phyloP scores from a whole-genome alignment of 1,140 invertebrate genomes.

The Drosophila persimilis region DNA sequence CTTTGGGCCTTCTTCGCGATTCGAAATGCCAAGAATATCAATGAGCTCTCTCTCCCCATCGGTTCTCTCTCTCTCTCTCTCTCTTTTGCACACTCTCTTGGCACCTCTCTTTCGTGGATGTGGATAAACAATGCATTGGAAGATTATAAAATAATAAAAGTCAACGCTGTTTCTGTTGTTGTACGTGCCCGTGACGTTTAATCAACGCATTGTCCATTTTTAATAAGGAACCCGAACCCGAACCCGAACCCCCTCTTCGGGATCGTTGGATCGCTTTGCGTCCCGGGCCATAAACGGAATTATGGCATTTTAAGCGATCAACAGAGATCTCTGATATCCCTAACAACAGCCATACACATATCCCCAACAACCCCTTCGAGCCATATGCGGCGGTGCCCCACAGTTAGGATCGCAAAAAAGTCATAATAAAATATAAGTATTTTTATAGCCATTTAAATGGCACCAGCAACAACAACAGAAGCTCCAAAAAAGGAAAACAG shows the following conservation, averaged over 20 bases:
- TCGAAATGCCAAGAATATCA: slow-evolving; percentile 73
- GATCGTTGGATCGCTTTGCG: neutral
- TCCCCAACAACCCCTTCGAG: slow-evolving; percentile 18
- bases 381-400: slow-evolving; percentile 34
- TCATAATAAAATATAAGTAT: slow-evolving; percentile 41
- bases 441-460: slow-evolving; percentile 71
- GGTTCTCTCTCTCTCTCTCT: slow-evolving; percentile 1
- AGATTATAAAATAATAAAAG: slow-evolving; percentile 77
- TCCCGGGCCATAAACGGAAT: slow-evolving; percentile 64
- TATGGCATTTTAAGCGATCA: slow-evolving; percentile 76
- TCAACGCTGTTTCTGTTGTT: slow-evolving; percentile 64
- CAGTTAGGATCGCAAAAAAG: slow-evolving; percentile 51
- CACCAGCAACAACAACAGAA: slow-evolving; percentile 37
- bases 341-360: neutral
- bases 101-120: too few relatives aligned
- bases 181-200: slow-evolving; percentile 75
- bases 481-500: slow-evolving; percentile 67
- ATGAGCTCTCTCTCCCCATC: slow-evolving; percentile 46
- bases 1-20: slow-evolving; percentile 49
- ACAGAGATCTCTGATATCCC: slow-evolving; percentile 54
- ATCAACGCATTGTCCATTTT: slow-evolving; percentile 65
- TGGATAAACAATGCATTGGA: slow-evolving; percentile 50
- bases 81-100: neutral
- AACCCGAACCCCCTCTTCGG: neutral
- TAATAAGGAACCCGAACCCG: slow-evolving; percentile 32